Conservation (phyloP, 2,113 vertebrate species). For the Dasyprocta punctata region DNA sequence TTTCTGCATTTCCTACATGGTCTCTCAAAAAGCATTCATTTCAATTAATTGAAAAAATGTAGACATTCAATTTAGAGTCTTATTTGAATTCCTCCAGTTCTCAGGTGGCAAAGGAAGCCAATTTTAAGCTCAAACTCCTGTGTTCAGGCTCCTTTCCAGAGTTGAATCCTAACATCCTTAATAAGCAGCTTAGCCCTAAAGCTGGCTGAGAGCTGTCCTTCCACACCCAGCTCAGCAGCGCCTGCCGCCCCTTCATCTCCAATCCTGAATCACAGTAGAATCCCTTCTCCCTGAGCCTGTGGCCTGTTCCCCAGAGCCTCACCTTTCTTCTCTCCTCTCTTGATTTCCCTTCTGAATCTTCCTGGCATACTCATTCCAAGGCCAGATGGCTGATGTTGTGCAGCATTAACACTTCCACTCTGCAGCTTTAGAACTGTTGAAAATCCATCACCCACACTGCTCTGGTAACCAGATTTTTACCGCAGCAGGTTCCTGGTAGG, state of each 20-base stretch:
- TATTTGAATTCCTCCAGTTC: constrained; percentile 21
- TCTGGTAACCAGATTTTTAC: constrained; percentile 58
- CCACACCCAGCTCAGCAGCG: background rate
- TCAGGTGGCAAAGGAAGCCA: constrained; percentile 30
- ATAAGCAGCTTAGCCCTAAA: constrained; percentile 51
- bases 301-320: constrained; percentile 10
- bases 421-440: constrained; percentile 68
- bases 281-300: background rate
- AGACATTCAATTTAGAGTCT: constrained; percentile 36
- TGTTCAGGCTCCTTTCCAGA: background rate
- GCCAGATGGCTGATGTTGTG: constrained; percentile 77
- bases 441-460: constrained; percentile 60
- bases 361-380: constrained; percentile 57
- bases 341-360: constrained; percentile 74
- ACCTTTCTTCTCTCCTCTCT: constrained; percentile 58
- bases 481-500: constrained; percentile 52
- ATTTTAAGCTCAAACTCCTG: constrained; percentile 17
- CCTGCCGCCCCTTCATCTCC: background rate
- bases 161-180: background rate
- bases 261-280: constrained; percentile 23
- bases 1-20: constrained; percentile 32
- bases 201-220: background rate
- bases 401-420: constrained; percentile 63
- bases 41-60: constrained; percentile 52
- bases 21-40: constrained; percentile 23